phyloP scores from a whole-genome alignment of 1,140 invertebrate species.

The Calephelis nemesis region DNA sequence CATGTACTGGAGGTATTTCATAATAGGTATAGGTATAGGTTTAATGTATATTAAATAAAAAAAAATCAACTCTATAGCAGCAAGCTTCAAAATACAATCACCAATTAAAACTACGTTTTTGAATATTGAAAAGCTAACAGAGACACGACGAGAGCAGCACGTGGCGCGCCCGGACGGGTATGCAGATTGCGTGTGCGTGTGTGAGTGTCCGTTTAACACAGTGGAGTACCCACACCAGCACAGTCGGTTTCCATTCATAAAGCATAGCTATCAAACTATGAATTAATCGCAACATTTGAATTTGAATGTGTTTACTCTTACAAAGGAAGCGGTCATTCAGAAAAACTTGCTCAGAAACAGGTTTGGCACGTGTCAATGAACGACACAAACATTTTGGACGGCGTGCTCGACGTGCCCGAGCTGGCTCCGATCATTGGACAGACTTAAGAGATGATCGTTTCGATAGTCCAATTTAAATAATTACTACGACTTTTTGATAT shows the following conservation, averaged over 20 bases:
- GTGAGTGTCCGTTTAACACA: slow-evolving; percentile 47
- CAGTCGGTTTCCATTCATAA: slow-evolving; percentile 69
- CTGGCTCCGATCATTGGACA: slow-evolving; percentile 63
- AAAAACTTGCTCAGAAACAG: slow-evolving; percentile 71
- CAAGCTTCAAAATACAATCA: slow-evolving; percentile 66
- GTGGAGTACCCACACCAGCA: slow-evolving; percentile 50
- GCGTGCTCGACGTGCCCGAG: slow-evolving; percentile 37
- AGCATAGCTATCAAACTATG: slow-evolving; percentile 71
- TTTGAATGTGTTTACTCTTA: slow-evolving; percentile 77
- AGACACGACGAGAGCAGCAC: slow-evolving; percentile 59
- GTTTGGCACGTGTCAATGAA: slow-evolving; percentile 77
- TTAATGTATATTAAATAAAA: too few species aligned
- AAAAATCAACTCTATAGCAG: background rate
- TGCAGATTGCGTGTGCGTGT: slow-evolving; percentile 62
- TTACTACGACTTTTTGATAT: slow-evolving; percentile 11
- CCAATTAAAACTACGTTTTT: slow-evolving; percentile 67
- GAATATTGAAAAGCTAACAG: slow-evolving; percentile 72
- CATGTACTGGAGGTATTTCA: too few species aligned
- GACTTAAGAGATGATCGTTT: slow-evolving; percentile 52
- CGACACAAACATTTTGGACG: slow-evolving; percentile 71
- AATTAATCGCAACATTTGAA: slow-evolving; percentile 78
- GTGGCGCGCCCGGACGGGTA: slow-evolving; percentile 65
- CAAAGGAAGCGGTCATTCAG: slow-evolving; percentile 76
- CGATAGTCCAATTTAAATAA: slow-evolving; percentile 35
- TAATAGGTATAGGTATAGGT: too few species aligned